Evolutionary conservation across 2,113 vertebrate species (phyloP).

Genomic region (Spea bombifrons): DNA sequence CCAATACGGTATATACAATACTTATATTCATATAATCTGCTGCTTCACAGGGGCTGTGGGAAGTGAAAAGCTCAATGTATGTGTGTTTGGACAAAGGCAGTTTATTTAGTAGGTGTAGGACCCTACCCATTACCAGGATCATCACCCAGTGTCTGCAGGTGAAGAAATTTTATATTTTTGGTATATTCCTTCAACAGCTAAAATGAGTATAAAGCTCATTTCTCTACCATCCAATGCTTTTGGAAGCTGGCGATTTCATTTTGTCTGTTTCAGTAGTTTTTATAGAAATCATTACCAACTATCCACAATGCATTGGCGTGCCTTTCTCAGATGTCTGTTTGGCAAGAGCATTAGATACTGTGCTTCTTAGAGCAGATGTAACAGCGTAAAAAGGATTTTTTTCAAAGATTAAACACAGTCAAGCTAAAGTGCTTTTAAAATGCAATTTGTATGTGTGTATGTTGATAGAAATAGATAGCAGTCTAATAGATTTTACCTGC

Average conservation of each 20-base stretch:
- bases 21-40: not conserved
- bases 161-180: conserved; percentile 15
- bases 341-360: not conserved
- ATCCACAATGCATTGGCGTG: not conserved
- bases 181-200: conserved; percentile 1
- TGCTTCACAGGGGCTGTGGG: not conserved
- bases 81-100: too few relatives aligned
- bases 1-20: too few relatives aligned
- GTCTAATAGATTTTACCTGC: too few relatives aligned
- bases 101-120: too few relatives aligned
- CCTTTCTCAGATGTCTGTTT: not conserved
- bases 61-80: not conserved
- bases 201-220: not conserved
- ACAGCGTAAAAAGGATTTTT: not conserved
- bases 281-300: not conserved
- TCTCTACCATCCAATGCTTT: too few relatives aligned
- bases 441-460: too few relatives aligned
- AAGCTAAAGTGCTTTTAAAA: too few relatives aligned
- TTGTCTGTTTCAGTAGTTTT: not conserved
- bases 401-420: too few relatives aligned
- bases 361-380: not conserved
- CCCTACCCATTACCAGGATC: conserved; percentile 18
- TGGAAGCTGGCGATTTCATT: not conserved
- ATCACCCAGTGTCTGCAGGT: conserved; percentile 13
- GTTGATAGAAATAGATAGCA: too few relatives aligned